Evolutionary conservation across 2,113 vertebrate species (phyloP), one percentile per base, ranked within the genome.

Genomic region (Danio rerio): DNA sequence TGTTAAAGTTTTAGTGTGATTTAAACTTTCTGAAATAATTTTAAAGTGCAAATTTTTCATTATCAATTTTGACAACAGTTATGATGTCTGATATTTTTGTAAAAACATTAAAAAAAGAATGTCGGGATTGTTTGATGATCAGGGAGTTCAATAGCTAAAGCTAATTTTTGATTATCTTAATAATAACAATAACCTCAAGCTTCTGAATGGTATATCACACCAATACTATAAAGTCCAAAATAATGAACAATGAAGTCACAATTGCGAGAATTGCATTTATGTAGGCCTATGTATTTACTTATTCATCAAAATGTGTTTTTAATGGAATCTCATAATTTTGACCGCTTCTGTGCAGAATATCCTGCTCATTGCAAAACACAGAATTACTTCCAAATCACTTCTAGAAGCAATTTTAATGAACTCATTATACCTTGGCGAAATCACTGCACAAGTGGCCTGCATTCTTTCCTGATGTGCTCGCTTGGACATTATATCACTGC

Each of bases 401-500:
- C 15, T 45, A 45, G n/a, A 18, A 75, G 18, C 18, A 10, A 16
- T 31, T 77, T 77, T 62, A 10, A 75, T 62, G 56, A 62, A 15
- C 74, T 77, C 55, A 45, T 47, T 5, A 11, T 21, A 62, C 55
- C 59, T 77, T 56, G 16, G 10, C 0, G 12, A 49, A 16, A 63
- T 62, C 72, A 68, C 43, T 68, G 66, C 42, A 3, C 18, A 63
- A 61, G 77, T 58, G 5, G 73, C n/a, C 82, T 61, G 52, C 86
- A 84, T 90, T 91, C 85, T 81, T 86, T 84, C 47, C 75, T 72
- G 81, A 84, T 85, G 86, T 53, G 75, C 79, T 89, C 63, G 77
- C 65, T 49, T 81, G 61, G 31, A 69, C 79, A 47, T 84, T 81
- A 84, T 86, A 82, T 83, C 81, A 69, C 77, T 75, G 72, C 88